Conservation (phyloP, 2,888 invertebrate species). For the Dendrolimus pini region DNA sequence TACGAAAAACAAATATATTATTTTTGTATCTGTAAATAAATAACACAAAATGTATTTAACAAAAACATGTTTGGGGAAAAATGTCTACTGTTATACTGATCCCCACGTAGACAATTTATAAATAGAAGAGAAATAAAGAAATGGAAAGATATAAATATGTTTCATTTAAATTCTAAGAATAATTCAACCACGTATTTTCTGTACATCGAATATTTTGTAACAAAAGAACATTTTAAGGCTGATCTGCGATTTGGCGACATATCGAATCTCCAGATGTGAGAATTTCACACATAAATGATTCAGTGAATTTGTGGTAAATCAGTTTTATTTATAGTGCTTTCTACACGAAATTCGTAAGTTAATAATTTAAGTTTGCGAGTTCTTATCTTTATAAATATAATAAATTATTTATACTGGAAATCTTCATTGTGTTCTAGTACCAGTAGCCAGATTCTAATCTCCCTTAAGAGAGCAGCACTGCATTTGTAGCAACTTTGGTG, state of each 20-base stretch:
- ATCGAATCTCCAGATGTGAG: not conserved
- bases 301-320: not conserved
- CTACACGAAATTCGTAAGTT: not conserved
- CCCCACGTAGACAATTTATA: too few species aligned
- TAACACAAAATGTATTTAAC: too few species aligned
- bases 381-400: not conserved
- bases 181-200: too few species aligned
- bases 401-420: not conserved
- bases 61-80: too few species aligned
- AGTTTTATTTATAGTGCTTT: not conserved
- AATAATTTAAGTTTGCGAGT: too few species aligned
- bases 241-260: not conserved
- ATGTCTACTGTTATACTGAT: too few species aligned
- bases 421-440: not conserved
- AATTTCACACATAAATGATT: not conserved
- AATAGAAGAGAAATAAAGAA: too few species aligned
- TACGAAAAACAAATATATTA: too few species aligned
- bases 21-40: too few species aligned
- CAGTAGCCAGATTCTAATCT: not conserved
- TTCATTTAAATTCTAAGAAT: too few species aligned
- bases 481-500: not conserved
- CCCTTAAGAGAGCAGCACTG: not conserved
- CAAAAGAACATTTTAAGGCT: not conserved
- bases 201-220: too few species aligned
- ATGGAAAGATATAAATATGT: too few species aligned